Percentiles rank a stretch among this genome's conserved stretches.
Evolutionary conservation across 2,797 vertebrate species (phyloP).

Genomic region (Coluber constrictor): DNA sequence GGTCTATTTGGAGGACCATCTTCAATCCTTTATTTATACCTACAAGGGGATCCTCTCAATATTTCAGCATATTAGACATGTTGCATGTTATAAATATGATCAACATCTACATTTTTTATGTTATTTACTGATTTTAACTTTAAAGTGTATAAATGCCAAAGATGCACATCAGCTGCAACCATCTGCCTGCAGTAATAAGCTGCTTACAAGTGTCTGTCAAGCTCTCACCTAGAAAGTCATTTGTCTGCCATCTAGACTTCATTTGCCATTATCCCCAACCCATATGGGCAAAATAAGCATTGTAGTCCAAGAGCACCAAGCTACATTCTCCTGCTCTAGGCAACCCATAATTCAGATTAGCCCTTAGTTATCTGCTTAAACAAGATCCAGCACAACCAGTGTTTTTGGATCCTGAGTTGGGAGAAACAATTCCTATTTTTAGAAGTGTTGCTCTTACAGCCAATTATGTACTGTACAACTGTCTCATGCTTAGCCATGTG

Average conservation of each 20-base stretch:
- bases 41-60: not conserved
- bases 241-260: not conserved
- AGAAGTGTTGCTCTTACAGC: not conserved
- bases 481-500: not conserved
- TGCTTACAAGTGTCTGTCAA: not conserved
- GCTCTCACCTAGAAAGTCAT: not conserved
- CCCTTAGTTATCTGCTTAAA: not conserved
- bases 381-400: not conserved
- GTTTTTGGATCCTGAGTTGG: not conserved
- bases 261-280: not conserved
- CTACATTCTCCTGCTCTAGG: not conserved
- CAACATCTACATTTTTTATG: not conserved
- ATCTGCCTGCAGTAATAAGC: not conserved
- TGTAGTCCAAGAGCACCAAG: not conserved
- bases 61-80: not conserved
- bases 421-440: not conserved
- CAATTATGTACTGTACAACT: not conserved
- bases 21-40: not conserved
- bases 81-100: not conserved
- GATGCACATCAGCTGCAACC: not conserved
- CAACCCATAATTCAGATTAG: not conserved
- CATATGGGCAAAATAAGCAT: not conserved
- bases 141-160: not conserved
- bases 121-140: not conserved
- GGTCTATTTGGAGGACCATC: not conserved